Conservation (phyloP, 2,888 invertebrate species). For the Laothoe populi region DNA sequence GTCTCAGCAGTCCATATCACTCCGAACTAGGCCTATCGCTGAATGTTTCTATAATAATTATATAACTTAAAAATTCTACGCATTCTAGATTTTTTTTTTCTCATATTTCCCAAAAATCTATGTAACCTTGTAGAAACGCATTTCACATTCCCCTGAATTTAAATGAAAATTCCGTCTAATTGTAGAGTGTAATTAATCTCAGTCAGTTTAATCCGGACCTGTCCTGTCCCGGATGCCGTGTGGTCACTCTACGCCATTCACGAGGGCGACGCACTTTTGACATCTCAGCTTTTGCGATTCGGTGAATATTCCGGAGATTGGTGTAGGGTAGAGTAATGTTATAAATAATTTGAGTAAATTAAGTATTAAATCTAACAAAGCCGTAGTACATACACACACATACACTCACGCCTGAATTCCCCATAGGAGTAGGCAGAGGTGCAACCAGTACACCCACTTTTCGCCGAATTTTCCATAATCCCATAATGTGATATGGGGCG, state of each 20-base stretch:
- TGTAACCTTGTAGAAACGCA: background rate
- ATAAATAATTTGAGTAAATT: background rate
- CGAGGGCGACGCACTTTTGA: constrained; percentile 24
- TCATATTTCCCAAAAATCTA: background rate
- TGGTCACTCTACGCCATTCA: constrained; percentile 47
- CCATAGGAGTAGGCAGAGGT: no score
- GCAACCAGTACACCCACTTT: no score
- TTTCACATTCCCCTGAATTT: constrained; percentile 29
- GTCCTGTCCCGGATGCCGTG: constrained; percentile 35
- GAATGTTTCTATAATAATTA: no score
- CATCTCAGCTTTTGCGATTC: constrained; percentile 3
- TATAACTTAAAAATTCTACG: no score
- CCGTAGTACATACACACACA: no score
- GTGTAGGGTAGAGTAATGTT: background rate
- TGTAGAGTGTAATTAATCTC: constrained; percentile 46
- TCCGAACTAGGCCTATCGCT: no score
- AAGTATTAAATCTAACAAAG: no score
- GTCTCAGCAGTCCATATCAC: no score
- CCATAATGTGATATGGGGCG: no score
- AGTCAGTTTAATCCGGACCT: constrained; percentile 45
- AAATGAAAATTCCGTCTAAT: constrained; percentile 39
- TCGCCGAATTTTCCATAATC: no score
- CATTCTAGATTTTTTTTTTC: no score
- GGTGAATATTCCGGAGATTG: background rate
- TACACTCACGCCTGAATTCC: no score